Percentiles rank a stretch among this genome's conserved stretches.
Conservation (phyloP, 2,113 vertebrate species). For the Labeo catla region DNA sequence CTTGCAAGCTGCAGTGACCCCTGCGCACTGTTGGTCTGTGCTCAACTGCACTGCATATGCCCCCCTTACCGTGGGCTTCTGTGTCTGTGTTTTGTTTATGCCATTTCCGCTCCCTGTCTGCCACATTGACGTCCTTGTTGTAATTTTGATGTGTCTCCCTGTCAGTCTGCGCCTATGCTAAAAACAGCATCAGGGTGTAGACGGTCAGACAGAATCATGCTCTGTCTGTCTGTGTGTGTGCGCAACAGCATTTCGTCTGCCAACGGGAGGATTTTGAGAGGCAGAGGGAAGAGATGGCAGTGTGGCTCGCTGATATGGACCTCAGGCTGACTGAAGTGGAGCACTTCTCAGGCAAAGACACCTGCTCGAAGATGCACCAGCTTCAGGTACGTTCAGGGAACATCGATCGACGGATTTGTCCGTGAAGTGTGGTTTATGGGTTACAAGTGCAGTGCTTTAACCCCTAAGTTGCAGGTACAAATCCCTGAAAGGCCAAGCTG, state of each 20-base stretch:
- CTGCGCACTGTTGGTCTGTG: constrained; percentile 8
- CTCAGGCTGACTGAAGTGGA: constrained; percentile 72
- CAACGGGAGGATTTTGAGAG: constrained; percentile 79
- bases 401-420: not conserved
- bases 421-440: not conserved
- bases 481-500: not conserved
- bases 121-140: constrained; percentile 20
- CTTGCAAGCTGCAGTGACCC: constrained; percentile 17
- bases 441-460: not conserved
- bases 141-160: constrained; percentile 37
- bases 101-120: not conserved
- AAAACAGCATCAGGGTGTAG: constrained; percentile 26
- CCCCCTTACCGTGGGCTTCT: constrained; percentile 7
- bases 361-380: constrained; percentile 72
- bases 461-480: not conserved
- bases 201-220: constrained; percentile 17
- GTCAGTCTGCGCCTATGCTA: constrained; percentile 14
- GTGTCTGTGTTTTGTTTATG: constrained; percentile 28
- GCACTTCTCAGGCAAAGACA: constrained; percentile 69
- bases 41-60: not conserved
- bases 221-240: constrained; percentile 19
- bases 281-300: constrained; percentile 72
- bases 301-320: constrained; percentile 78
- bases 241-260: constrained; percentile 67
- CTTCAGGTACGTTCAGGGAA: constrained; percentile 71